phyloP scores from a whole-genome alignment of 2,797 vertebrate genomes.

The Mormyrops attenuatus region DNA sequence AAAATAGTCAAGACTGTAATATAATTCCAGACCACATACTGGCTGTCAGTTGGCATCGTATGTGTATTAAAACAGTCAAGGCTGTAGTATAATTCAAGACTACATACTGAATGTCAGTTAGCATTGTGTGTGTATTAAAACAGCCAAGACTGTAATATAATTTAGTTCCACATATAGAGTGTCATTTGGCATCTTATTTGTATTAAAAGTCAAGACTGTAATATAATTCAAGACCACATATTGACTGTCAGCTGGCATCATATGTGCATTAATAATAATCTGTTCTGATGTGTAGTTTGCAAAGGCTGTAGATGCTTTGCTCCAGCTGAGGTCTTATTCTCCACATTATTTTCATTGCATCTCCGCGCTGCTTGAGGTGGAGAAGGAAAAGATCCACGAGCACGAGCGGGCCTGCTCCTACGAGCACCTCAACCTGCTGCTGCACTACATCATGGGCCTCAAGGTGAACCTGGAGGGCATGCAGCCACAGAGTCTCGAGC shows the following conservation, averaged over 20 bases:
- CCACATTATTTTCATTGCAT: background rate
- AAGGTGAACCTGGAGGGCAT: conserved; percentile 72
- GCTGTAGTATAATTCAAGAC: background rate
- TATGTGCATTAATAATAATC: background rate
- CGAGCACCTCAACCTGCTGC: conserved; percentile 83
- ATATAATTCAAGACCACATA: background rate
- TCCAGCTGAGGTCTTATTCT: background rate
- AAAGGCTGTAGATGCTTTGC: background rate
- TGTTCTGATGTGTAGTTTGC: background rate
- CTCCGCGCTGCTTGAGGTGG: conserved; percentile 63
- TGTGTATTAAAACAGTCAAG: background rate
- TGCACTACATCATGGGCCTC: conserved; percentile 77
- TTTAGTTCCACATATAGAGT: background rate
- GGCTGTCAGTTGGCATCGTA: background rate
- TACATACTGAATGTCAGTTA: background rate
- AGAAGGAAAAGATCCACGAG: conserved; percentile 76
- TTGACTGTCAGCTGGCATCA: background rate
- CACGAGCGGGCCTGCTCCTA: conserved; percentile 77
- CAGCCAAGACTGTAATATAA: background rate
- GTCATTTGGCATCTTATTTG: background rate
- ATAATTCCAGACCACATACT: background rate
- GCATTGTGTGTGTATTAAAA: background rate
- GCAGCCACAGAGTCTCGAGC: conserved; percentile 69
- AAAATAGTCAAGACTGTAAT: background rate
- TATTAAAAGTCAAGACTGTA: background rate